Percentiles rank a stretch among this genome's conserved stretches.
Evolutionary conservation across 1,140 invertebrate species (phyloP).

Genomic region (Drosophila kikkawai): DNA sequence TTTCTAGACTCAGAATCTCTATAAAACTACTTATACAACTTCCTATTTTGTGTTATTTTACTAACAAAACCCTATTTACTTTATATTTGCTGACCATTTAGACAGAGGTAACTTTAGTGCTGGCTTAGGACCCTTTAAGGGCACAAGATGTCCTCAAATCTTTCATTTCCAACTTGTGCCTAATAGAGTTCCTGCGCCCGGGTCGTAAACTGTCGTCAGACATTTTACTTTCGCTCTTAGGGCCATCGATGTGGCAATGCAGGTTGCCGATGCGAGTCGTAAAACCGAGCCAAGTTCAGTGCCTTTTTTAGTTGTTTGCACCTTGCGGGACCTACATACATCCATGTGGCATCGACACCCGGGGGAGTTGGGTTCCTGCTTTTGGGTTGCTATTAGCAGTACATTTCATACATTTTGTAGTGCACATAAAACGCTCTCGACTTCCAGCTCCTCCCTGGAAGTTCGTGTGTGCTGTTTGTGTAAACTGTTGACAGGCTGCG

Average conservation of each 20-base stretch:
- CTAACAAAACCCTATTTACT: not conserved
- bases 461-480: conserved; percentile 52
- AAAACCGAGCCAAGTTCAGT: conserved; percentile 41
- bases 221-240: conserved; percentile 35
- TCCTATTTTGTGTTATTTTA: not conserved
- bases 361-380: conserved; percentile 15
- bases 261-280: conserved; percentile 45
- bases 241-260: conserved; percentile 30
- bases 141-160: conserved; percentile 10
- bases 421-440: conserved; percentile 68
- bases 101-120: not conserved
- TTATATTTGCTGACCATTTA: not conserved
- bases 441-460: not conserved
- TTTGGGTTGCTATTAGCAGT: conserved; percentile 75
- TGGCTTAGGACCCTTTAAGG: conserved; percentile 7
- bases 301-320: conserved; percentile 57
- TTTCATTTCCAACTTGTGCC: not conserved
- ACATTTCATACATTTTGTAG: conserved; percentile 82
- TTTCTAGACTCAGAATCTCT: not conserved
- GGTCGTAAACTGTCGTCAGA: conserved; percentile 24
- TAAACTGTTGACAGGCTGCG: conserved; percentile 74
- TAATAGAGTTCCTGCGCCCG: conserved; percentile 40
- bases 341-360: conserved; percentile 31
- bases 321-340: conserved; percentile 55
- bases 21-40: not conserved